Conservation (phyloP, 2,113 vertebrate species). For the Gasterosteus nipponicus region DNA sequence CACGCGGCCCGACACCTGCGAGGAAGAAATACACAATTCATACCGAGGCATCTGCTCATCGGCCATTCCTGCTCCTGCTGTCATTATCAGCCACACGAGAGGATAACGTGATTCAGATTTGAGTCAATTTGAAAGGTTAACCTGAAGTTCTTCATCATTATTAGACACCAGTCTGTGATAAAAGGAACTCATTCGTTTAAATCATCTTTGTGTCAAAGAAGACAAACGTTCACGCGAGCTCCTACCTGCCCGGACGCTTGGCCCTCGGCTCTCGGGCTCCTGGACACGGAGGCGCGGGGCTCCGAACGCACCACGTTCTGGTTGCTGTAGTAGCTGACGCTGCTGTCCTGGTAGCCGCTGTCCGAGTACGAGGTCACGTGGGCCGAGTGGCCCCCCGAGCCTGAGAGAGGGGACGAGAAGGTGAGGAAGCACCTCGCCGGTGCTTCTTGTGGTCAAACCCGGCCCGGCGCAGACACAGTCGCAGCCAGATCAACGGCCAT, state of each 20-base stretch:
- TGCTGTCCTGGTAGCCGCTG: constrained; percentile 97
- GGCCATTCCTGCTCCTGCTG: constrained; percentile 36
- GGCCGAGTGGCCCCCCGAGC: constrained; percentile 92
- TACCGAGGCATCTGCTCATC: constrained; percentile 19
- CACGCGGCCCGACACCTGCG: constrained; percentile 84
- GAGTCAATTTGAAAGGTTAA: constrained; percentile 26
- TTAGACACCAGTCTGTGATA: not conserved
- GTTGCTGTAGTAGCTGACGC: constrained; percentile 91
- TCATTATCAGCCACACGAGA: constrained; percentile 46
- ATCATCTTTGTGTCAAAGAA: not conserved
- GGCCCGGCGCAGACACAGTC: not conserved
- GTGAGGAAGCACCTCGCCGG: not conserved
- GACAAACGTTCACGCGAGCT: not conserved
- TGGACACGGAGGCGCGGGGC: constrained; percentile 83
- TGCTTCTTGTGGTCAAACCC: constrained; percentile 13
- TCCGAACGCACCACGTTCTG: constrained; percentile 84
- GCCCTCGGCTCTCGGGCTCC: constrained; percentile 91
- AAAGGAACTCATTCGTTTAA: not conserved
- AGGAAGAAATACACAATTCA: not conserved
- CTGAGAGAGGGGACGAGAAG: constrained; percentile 73
- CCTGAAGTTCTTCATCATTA: constrained; percentile 19
- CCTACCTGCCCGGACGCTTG: constrained; percentile 91
- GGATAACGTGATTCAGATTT: constrained; percentile 3
- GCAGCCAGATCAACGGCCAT: constrained; percentile 27
- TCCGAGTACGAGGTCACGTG: constrained; percentile 98